Percentiles rank a stretch among this genome's conserved stretches.
Conservation (phyloP, 2,797 vertebrate genomes). For the Ciconia nigra region DNA sequence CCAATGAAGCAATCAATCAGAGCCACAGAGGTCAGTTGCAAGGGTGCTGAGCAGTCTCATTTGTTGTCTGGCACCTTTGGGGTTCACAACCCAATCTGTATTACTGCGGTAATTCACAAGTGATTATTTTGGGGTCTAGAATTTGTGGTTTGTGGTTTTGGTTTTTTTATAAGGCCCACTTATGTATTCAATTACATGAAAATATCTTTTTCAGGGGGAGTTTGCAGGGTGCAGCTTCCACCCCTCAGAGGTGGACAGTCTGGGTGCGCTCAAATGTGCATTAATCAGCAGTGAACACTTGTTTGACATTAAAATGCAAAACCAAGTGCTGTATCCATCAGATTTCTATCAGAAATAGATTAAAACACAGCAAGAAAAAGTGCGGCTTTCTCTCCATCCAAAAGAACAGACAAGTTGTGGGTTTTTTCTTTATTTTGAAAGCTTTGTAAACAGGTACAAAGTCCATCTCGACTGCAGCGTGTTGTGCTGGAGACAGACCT, state of each 20-base stretch:
- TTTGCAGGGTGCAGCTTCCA: background rate
- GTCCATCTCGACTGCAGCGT: rapidly evolving
- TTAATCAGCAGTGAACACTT: background rate
- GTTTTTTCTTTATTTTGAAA: background rate
- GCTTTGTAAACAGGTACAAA: background rate
- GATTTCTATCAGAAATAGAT: background rate
- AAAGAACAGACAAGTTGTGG: background rate
- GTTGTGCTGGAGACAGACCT: background rate
- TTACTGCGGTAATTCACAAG: background rate
- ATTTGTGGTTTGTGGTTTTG: background rate
- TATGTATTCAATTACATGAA: background rate
- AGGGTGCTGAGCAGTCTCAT: background rate
- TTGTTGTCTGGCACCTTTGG: background rate
- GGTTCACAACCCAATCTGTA: background rate
- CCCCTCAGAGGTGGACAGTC: background rate
- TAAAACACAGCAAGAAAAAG: background rate
- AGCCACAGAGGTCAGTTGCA: too few relatives aligned
- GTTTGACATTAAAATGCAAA: background rate
- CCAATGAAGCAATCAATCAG: background rate
- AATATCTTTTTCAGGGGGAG: background rate
- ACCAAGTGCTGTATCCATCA: background rate
- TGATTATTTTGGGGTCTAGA: background rate
- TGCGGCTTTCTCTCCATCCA: background rate
- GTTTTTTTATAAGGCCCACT: background rate
- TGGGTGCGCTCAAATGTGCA: background rate